Percentiles rank a stretch among this genome's conserved stretches.
phyloP scores from a whole-genome alignment of 2,113 vertebrate genomes.

The Aepyceros melampus region DNA sequence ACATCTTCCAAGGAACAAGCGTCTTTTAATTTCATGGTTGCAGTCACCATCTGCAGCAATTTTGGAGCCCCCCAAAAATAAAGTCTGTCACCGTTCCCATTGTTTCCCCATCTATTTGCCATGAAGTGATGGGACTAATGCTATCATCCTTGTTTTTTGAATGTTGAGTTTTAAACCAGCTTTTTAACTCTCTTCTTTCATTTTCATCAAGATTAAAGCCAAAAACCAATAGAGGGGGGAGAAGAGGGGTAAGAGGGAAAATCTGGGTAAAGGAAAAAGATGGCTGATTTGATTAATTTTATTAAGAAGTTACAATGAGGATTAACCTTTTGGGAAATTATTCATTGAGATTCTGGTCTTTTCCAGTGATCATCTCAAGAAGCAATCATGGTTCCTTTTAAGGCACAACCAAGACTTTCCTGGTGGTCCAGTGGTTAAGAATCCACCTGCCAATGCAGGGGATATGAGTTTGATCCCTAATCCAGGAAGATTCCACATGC shows the following conservation, averaged over 20 bases:
- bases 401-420: not conserved
- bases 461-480: not conserved
- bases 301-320: not conserved
- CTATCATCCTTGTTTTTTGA: not conserved
- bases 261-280: not conserved
- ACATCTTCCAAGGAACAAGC: not conserved
- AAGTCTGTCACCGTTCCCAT: not conserved
- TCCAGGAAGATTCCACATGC: not conserved
- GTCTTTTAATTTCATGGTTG: not conserved
- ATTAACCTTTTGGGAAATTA: not conserved
- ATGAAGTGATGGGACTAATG: not conserved
- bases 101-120: not conserved
- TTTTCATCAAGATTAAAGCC: not conserved
- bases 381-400: not conserved
- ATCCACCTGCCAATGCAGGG: not conserved
- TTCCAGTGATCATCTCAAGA: not conserved
- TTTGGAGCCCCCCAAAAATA: not conserved
- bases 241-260: not conserved
- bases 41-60: not conserved
- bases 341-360: not conserved
- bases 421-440: not conserved
- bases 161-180: not conserved
- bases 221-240: not conserved
- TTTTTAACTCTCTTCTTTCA: not conserved
- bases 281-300: not conserved